Evolutionary conservation across 2,888 invertebrate species (phyloP), one percentile per base, ranked within the genome.

Genomic region (Athalia circularis): DNA sequence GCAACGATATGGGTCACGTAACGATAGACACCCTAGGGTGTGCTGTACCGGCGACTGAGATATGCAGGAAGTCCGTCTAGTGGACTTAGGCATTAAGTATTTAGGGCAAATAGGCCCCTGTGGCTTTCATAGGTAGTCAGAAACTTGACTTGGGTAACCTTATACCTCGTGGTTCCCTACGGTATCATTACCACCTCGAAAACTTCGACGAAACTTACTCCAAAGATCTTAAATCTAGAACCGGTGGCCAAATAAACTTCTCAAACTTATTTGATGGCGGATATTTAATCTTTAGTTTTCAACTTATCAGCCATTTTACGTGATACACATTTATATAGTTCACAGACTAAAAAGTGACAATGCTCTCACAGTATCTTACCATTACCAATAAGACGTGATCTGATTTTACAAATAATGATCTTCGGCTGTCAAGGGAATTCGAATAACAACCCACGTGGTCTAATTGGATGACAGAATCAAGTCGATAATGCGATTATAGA

Each of bases 61-160:
- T 65, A 65, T 65, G 65, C 48, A 65, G 13, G 11, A 65, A 65
- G 65, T 65, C 65, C 48, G 65, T 13, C 65, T 6, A 48, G 65
- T 48, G 48, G 65, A 65, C 65, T 65, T 65, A 65, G 48, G 65
- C 15, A 65, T 65, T 48, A 65, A 65, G 65, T 65, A 65, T 65
- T 65, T 65, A 65, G 65, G 65, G 65, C 65, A 65, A 65, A 65
- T 65, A 65, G 65, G 65, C 65, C 65, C 65, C 15, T 3, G 65
- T 48, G 65, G 29, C 65, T 45, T 48, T 65, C 48, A 13, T 8
- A 65, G 13, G 47, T 65, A 48, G 65, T 65, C 65, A 65, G 65
- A 48, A 65, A 65, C 48, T 65, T 65, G 65, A 65, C 65, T 65
- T 65, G 65, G 47, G 65, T 48, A 13, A 11, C 5, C 47, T 48